phyloP scores from a whole-genome alignment of 2,888 invertebrate genomes.

The Thecophora atra region DNA sequence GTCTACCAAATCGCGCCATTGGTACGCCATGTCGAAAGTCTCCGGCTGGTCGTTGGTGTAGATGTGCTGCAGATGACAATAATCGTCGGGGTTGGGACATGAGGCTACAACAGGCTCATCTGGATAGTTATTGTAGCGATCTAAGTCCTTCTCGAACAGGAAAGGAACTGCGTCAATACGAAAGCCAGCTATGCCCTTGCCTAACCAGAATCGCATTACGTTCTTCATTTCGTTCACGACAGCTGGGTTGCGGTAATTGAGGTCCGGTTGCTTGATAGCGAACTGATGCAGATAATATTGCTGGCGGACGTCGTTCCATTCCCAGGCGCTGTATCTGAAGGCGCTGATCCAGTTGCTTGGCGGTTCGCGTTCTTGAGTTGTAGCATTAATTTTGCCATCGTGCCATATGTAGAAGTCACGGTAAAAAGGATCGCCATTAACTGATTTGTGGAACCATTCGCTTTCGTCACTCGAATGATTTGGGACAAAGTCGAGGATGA shows the following conservation, averaged over 20 bases:
- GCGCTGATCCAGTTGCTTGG: slow-evolving; percentile 69
- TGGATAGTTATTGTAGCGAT: slow-evolving; percentile 57
- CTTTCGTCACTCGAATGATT: slow-evolving; percentile 78
- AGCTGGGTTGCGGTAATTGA: slow-evolving; percentile 71
- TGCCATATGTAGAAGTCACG: slow-evolving; percentile 83
- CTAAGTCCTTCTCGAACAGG: slow-evolving; percentile 58
- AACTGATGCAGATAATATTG: slow-evolving; percentile 76
- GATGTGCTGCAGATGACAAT: slow-evolving; percentile 69
- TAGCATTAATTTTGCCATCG: slow-evolving; percentile 61
- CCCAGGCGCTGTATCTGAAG: slow-evolving; percentile 74
- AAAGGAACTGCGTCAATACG: slow-evolving; percentile 74
- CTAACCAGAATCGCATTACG: slow-evolving; percentile 79
- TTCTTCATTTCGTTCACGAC: slow-evolving; percentile 69
- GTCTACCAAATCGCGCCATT: slow-evolving; percentile 71
- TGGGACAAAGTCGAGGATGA: slow-evolving; percentile 68
- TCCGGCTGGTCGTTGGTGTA: slow-evolving; percentile 72
- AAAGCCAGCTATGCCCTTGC: slow-evolving; percentile 83
- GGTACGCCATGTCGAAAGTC: slow-evolving; percentile 70
- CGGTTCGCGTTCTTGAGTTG: slow-evolving; percentile 60
- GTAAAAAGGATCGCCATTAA: slow-evolving; percentile 71
- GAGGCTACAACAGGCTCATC: slow-evolving; percentile 68
- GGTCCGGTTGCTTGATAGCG: slow-evolving; percentile 71
- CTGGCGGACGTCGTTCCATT: slow-evolving; percentile 69
- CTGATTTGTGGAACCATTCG: slow-evolving; percentile 83
- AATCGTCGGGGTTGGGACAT: slow-evolving; percentile 67